These are phyloP conservation scores for Istiophorus platypterus DNA, from an alignment of 2,113 vertebrate species.

Conservation along the genomic window DNA sequence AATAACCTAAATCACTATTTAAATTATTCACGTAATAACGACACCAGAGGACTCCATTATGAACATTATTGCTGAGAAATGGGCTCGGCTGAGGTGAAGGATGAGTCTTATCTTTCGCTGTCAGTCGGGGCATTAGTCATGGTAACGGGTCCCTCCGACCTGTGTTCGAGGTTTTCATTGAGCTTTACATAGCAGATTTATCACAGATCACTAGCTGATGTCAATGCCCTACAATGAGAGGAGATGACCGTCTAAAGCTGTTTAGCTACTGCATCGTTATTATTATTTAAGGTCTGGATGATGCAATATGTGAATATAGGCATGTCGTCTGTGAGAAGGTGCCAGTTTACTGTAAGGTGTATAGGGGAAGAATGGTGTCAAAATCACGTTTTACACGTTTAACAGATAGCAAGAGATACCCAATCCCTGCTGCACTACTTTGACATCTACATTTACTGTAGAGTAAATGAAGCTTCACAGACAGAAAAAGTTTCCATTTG, in stretches of 20 bases:
- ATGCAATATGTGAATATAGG: constrained; percentile 27
- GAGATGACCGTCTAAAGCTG: constrained; percentile 71
- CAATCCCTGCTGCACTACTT: not conserved
- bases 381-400: not conserved
- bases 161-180: constrained; percentile 94
- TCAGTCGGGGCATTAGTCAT: constrained; percentile 97
- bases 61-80: constrained; percentile 99
- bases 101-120: constrained; percentile 99
- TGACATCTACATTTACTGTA: constrained; percentile 60
- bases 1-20: constrained; percentile 83
- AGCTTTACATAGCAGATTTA: constrained; percentile 98
- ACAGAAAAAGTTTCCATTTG: constrained; percentile 87
- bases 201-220: constrained; percentile 88
- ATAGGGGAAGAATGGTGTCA: not conserved
- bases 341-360: constrained; percentile 3
- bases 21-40: constrained; percentile 93
- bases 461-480: constrained; percentile 67
- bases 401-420: not conserved
- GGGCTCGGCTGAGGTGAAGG: constrained; percentile 94
- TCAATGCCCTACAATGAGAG: constrained; percentile 67
- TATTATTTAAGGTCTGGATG: constrained; percentile 57
- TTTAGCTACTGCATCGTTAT: constrained; percentile 49
- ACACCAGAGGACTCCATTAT: constrained; percentile 95
- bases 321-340: constrained; percentile 14
- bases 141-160: constrained; percentile 95